phyloP scores from a whole-genome alignment of 1,140 invertebrate genomes.

The Leptoteleia sp. region DNA sequence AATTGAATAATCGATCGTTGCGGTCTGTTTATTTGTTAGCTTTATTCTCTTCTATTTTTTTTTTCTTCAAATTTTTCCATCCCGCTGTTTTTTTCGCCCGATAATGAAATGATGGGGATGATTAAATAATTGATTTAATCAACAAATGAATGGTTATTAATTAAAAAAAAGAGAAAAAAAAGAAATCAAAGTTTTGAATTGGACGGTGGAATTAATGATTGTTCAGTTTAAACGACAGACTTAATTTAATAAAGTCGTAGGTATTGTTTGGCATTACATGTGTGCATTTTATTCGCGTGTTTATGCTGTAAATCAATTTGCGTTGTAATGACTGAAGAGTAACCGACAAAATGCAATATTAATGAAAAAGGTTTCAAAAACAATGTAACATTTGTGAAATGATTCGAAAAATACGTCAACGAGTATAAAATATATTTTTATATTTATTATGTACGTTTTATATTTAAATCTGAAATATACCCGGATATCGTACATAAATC shows the following conservation, averaged over 20 bases:
- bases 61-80: not conserved
- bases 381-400: too few species aligned
- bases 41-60: not conserved
- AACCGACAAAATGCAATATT: too few species aligned
- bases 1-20: constrained; percentile 22
- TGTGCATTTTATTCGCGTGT: not conserved
- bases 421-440: too few species aligned
- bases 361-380: too few species aligned
- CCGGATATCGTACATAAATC: too few species aligned
- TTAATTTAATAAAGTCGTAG: constrained; percentile 9
- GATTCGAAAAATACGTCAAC: too few species aligned
- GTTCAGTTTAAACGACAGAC: constrained; percentile 5
- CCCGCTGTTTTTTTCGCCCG: not conserved
- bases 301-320: not conserved
- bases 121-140: constrained; percentile 22
- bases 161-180: too few species aligned
- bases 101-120: constrained; percentile 20
- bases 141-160: constrained; percentile 9
- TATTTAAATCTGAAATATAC: too few species aligned
- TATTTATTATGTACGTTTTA: too few species aligned
- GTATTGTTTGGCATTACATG: not conserved
- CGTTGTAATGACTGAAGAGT: too few species aligned
- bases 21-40: not conserved
- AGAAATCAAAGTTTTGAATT: constrained; percentile 10
- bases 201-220: constrained; percentile 9